A percentile compares a stretch with the other conserved stretches of the same genome.
phyloP scores from a whole-genome alignment of 1,140 invertebrate genomes.

The Lysiphlebus fabarum region DNA sequence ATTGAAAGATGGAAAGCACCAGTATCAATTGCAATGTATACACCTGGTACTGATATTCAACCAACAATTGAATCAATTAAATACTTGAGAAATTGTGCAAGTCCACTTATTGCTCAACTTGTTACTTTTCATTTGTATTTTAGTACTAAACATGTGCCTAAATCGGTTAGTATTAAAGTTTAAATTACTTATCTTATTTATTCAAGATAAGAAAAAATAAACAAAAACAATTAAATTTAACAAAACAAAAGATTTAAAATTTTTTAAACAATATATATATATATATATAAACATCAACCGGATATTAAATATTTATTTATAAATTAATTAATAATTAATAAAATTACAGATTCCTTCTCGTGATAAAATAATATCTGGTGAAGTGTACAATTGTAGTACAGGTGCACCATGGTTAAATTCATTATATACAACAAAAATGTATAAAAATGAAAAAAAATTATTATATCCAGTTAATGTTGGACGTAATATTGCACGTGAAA shows the following conservation, averaged over 20 bases:
- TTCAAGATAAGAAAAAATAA: too few species aligned
- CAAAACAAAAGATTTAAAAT: too few species aligned
- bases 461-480: slow-evolving; percentile 87
- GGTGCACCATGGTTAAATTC: slow-evolving; percentile 69
- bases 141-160: slow-evolving; percentile 78
- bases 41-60: slow-evolving; percentile 65
- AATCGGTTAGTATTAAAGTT: slow-evolving; percentile 56
- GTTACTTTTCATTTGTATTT: slow-evolving; percentile 87
- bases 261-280: too few species aligned
- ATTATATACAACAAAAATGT: slow-evolving; percentile 61
- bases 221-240: too few species aligned
- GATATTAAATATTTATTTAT: too few species aligned
- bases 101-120: slow-evolving; percentile 66
- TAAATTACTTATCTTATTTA: background rate
- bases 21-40: slow-evolving; percentile 68
- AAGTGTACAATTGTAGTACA: slow-evolving; percentile 67
- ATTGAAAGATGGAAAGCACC: slow-evolving; percentile 70
- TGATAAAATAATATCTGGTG: slow-evolving; percentile 57
- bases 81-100: slow-evolving; percentile 60
- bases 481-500: slow-evolving; percentile 78
- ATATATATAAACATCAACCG: too few species aligned
- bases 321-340: too few species aligned
- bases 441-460: slow-evolving; percentile 75
- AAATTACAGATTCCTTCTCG: slow-evolving; percentile 64
- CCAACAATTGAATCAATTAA: slow-evolving; percentile 59